phyloP scores from a whole-genome alignment of 2,797 vertebrate genomes.

The Pagetopsis macropterus region DNA sequence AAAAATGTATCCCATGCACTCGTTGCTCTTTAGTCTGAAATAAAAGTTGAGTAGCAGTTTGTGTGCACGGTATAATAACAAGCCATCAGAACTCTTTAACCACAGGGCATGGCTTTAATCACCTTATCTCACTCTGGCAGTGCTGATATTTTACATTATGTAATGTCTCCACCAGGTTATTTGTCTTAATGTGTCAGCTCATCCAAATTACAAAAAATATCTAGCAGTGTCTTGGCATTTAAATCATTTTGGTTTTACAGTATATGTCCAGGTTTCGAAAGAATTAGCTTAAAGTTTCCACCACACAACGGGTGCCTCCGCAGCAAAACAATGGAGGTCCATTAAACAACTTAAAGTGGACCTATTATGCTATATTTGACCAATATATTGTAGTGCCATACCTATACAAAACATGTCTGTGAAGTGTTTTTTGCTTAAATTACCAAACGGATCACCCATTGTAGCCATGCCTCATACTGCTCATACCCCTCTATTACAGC shows the following conservation, averaged over 20 bases:
- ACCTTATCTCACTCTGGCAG: slow-evolving; percentile 8
- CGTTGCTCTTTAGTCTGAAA: slow-evolving; percentile 36
- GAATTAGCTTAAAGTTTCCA: too few species aligned
- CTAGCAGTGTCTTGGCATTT: background rate
- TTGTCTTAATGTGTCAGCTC: slow-evolving; percentile 20
- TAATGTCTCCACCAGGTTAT: slow-evolving; percentile 18
- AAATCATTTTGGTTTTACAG: background rate
- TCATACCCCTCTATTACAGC: too few species aligned
- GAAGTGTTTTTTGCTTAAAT: too few species aligned
- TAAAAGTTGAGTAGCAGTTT: slow-evolving; percentile 26
- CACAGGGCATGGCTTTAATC: slow-evolving; percentile 37
- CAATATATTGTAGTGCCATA: too few species aligned
- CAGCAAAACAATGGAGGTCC: background rate
- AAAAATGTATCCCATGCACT: slow-evolving; percentile 23
- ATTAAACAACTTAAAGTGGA: too few species aligned
- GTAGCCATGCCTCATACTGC: too few species aligned
- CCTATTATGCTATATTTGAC: background rate
- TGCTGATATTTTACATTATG: slow-evolving; percentile 10
- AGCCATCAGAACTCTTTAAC: slow-evolving; percentile 51
- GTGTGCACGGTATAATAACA: slow-evolving; percentile 17
- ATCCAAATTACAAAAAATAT: background rate
- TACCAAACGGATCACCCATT: too few species aligned
- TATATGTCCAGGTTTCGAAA: background rate
- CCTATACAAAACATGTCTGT: too few species aligned
- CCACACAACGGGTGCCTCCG: background rate